Conservation (phyloP, 2,797 vertebrate genomes). For the Enteromius viviparus region DNA sequence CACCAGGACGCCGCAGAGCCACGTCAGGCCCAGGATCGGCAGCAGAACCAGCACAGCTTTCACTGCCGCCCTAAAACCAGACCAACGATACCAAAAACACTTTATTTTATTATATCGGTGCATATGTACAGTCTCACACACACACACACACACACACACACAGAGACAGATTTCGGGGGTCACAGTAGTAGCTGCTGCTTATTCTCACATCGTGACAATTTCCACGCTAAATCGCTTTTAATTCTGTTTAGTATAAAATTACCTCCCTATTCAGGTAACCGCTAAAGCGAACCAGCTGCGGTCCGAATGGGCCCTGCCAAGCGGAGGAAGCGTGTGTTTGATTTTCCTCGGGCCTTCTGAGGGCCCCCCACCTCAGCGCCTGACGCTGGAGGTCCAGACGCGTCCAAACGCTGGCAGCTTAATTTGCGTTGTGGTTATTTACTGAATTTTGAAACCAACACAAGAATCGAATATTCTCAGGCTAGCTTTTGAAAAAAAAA, state of each 20-base stretch:
- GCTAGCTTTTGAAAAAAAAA: neutral
- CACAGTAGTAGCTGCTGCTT: constrained; percentile 70
- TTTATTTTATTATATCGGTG: constrained; percentile 20
- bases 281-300: constrained; percentile 81
- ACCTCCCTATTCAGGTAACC: constrained; percentile 78
- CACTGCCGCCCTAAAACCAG: constrained; percentile 74
- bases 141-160: neutral
- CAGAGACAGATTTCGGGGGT: constrained; percentile 28
- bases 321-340: constrained; percentile 71
- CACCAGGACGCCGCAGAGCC: constrained; percentile 82
- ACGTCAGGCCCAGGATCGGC: constrained; percentile 83
- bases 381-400: constrained; percentile 48
- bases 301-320: constrained; percentile 53
- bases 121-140: constrained; percentile 6
- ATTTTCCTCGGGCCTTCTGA: constrained; percentile 76
- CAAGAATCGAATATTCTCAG: neutral
- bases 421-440: constrained; percentile 51
- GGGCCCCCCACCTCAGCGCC: constrained; percentile 43
- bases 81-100: constrained; percentile 26
- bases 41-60: constrained; percentile 82
- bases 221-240: constrained; percentile 77
- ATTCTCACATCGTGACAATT: constrained; percentile 77
- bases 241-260: constrained; percentile 83
- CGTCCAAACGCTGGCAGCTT: constrained; percentile 41
- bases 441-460: constrained; percentile 45